These are phyloP conservation scores for Escarpia spicata DNA, from an alignment of 2,888 invertebrate species.

Conservation along the genomic window DNA sequence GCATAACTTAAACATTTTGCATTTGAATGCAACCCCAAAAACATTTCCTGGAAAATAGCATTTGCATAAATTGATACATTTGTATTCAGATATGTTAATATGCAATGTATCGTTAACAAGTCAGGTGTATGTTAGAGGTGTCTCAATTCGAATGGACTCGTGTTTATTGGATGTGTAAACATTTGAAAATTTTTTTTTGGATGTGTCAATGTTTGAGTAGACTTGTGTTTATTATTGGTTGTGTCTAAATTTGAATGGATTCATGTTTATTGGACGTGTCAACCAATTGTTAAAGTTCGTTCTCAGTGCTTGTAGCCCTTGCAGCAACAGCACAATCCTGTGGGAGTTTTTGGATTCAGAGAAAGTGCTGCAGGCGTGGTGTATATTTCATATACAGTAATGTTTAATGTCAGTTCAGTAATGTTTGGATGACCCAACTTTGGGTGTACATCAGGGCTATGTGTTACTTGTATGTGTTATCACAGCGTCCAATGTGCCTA, in stretches of 20 bases:
- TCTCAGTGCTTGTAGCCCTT: no score
- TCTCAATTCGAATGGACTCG: not conserved
- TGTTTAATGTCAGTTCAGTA: no score
- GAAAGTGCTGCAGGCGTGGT: no score
- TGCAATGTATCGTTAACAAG: not conserved
- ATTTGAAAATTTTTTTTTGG: not conserved
- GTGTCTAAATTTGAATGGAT: not conserved
- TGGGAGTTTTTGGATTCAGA: no score
- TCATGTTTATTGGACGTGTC: not conserved
- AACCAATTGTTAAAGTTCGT: no score
- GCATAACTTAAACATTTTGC: no score
- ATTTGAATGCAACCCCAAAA: no score
- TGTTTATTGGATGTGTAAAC: not conserved
- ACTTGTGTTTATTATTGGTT: not conserved
- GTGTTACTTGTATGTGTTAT: not conserved
- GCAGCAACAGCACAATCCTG: no score
- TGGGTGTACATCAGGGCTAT: not conserved
- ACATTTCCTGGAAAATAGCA: no score
- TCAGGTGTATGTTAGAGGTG: not conserved
- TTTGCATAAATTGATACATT: no score
- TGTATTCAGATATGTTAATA: not conserved
- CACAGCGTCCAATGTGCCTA: not conserved
- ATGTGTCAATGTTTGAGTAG: not conserved
- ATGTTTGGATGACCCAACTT: not conserved
- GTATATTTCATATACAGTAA: no score